These are phyloP conservation scores for Lineus longissimus DNA, from an alignment of 1,140 invertebrate species.

Conservation along the genomic window DNA sequence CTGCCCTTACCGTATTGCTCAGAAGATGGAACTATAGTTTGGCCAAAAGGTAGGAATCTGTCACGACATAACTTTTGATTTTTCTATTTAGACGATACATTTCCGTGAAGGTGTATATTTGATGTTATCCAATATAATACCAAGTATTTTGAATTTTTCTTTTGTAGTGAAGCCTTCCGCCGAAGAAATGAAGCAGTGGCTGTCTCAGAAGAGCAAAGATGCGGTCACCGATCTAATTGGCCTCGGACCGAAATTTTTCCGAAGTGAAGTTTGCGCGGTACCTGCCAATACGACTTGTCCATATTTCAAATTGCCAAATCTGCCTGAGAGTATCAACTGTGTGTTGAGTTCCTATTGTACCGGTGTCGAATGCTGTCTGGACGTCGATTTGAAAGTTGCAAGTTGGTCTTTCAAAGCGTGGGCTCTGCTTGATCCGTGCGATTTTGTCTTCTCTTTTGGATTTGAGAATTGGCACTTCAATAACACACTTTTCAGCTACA, in stretches of 20 bases:
- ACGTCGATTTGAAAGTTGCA: constrained; percentile 8
- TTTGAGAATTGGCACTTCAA: constrained; percentile 22
- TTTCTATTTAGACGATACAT: no score
- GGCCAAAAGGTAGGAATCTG: no score
- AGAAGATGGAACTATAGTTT: no score
- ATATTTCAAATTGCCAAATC: constrained; percentile 8
- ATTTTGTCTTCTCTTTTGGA: constrained; percentile 19
- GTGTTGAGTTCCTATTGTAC: constrained; percentile 25
- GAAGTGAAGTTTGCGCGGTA: neutral
- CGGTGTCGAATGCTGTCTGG: constrained; percentile 26
- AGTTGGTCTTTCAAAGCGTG: constrained; percentile 16
- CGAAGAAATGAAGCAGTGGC: no score
- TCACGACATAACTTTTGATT: no score
- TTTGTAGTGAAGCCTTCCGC: no score
- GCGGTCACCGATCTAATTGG: constrained; percentile 14
- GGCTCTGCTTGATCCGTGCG: constrained; percentile 22
- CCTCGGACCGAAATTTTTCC: neutral
- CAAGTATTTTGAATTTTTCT: no score
- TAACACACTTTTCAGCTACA: constrained; percentile 16
- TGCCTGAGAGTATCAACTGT: constrained; percentile 14
- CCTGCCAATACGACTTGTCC: constrained; percentile 14
- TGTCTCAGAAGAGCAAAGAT: no score
- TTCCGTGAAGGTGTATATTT: no score
- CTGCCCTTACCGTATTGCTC: no score
- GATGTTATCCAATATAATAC: no score